Percentiles rank a stretch among this genome's conserved stretches.
Conservation (phyloP, 2,888 invertebrate genomes). For the Trisateles emortualis region DNA sequence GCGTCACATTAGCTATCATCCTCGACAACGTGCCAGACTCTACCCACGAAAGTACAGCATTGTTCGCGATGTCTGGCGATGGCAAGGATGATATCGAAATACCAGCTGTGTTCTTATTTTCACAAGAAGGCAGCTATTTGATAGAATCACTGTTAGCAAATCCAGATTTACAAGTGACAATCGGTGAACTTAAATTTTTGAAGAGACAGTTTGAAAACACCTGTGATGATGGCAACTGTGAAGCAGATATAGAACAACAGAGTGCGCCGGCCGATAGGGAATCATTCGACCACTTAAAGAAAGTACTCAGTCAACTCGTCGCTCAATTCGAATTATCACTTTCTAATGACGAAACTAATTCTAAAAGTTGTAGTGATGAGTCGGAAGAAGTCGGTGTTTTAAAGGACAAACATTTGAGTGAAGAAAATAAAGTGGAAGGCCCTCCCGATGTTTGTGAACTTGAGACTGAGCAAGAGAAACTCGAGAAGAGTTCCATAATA, state of each 20-base stretch:
- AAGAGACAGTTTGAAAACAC: slow-evolving; percentile 58
- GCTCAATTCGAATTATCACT: slow-evolving; percentile 74
- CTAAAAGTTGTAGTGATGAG: slow-evolving; percentile 44
- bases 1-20: slow-evolving; percentile 94
- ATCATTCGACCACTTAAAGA: slow-evolving; percentile 77
- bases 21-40: slow-evolving; percentile 93
- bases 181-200: slow-evolving; percentile 80
- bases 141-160: slow-evolving; percentile 85
- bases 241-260: slow-evolving; percentile 50
- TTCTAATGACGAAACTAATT: slow-evolving; percentile 55
- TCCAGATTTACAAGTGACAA: slow-evolving; percentile 84
- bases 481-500: slow-evolving; percentile 16
- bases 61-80: slow-evolving; percentile 99
- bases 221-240: slow-evolving; percentile 64
- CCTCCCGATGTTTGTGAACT: slow-evolving; percentile 16
- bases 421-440: slow-evolving; percentile 36
- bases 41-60: slow-evolving; percentile 91
- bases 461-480: slow-evolving; percentile 21
- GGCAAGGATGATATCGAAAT: slow-evolving; percentile 94
- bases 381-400: slow-evolving; percentile 43
- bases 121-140: slow-evolving; percentile 91
- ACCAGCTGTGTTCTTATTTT: slow-evolving; percentile 96
- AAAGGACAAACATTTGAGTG: slow-evolving; percentile 48
- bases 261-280: slow-evolving; percentile 58
- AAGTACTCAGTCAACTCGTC: slow-evolving; percentile 74